phyloP scores from a whole-genome alignment of 2,113 vertebrate genomes.

The Mastomys natalensis region DNA sequence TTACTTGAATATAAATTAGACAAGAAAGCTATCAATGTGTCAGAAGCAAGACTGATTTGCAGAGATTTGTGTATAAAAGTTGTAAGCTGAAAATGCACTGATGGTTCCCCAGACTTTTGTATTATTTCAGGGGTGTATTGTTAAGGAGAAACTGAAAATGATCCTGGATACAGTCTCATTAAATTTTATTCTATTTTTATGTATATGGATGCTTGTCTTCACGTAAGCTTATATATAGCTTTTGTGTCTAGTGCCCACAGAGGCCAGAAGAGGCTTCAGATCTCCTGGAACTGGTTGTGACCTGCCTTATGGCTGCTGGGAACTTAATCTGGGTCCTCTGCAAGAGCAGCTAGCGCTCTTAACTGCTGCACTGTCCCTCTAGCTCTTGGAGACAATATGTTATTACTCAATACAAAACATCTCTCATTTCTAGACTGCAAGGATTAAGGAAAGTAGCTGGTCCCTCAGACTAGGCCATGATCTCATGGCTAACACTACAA shows the following conservation, averaged over 20 bases:
- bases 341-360: not conserved
- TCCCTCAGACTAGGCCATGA: not conserved
- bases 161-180: not conserved
- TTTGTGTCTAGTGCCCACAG: not conserved
- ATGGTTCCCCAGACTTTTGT: not conserved
- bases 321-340: not conserved
- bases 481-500: not conserved
- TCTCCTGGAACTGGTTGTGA: not conserved
- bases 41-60: not conserved
- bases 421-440: not conserved
- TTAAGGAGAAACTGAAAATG: not conserved
- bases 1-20: slow-evolving; percentile 54
- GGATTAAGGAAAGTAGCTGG: slow-evolving; percentile 9
- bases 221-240: not conserved
- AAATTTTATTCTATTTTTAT: not conserved
- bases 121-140: not conserved
- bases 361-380: not conserved
- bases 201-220: not conserved
- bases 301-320: not conserved
- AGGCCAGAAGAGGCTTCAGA: not conserved
- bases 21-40: not conserved
- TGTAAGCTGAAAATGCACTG: not conserved
- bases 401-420: not conserved
- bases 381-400: not conserved
- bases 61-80: not conserved